Evolutionary conservation across 2,113 vertebrate genomes (phyloP), one percentile per base, ranked within the genome.

Genomic region (Phycodurus eques): DNA sequence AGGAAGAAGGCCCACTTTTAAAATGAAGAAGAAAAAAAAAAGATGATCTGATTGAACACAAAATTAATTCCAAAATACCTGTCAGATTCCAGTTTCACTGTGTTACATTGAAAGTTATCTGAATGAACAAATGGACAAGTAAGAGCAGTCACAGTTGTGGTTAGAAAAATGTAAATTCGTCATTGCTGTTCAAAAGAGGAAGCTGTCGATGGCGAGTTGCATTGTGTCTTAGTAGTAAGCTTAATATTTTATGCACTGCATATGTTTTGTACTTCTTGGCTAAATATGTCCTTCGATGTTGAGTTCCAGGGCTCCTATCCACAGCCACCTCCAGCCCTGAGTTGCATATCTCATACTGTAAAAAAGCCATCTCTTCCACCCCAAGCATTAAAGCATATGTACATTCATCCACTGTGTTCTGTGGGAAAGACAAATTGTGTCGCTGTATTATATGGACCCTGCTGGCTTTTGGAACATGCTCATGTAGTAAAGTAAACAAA

Each of bases 211-310:
- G 49, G 17, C 7, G 49, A 7, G 17, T 53, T 53, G 17, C 49
- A 20, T 53, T 19, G 7, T 3, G 19, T 56, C 8, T 11, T 56
- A 56, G 4, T 5, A 19, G 15, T 53, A 8, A 6, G 19, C 51
- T 53, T 53, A 53, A 19, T 53, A 8, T 53, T 17, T 7, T 53
- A 22, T 8, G n/a, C n/a, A 10, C 19, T 22, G 49, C 71, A 19
- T 65, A 44, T 70, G 20, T 56, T 83, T 80, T 75, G 67, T 79
- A 79, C 68, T 78, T 75, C 2, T 59, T 70, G 73, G 73, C 71
- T 43, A 64, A 39, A 74, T 64, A 2, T 77, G 79, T 82, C 88
- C 84, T 80, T 81, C 83, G 70, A 80, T 84, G 82, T 80, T 79
- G 33, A 71, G 77, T 72, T 84, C 71, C 60, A 12, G 76, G 73